Conservation (phyloP, 2,797 vertebrate species). For the Mycteria americana region DNA sequence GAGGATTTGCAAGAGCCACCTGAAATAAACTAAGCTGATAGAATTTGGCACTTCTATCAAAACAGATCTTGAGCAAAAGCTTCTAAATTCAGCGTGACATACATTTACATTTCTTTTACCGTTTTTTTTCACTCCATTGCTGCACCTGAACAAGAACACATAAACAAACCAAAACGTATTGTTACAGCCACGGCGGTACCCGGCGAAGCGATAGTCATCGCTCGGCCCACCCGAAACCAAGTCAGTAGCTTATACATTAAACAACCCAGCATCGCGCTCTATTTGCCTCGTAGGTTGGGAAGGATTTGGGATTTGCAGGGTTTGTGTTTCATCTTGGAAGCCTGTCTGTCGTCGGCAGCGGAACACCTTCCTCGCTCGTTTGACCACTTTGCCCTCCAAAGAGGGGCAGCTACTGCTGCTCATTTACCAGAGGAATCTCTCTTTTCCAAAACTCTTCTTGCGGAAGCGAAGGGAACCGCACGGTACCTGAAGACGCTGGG, state of each 20-base stretch:
- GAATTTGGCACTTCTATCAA: slow-evolving; percentile 38
- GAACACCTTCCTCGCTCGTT: not conserved
- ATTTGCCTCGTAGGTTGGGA: not conserved
- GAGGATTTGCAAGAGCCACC: slow-evolving; percentile 40
- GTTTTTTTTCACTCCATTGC: not conserved
- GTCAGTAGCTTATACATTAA: rapidly evolving
- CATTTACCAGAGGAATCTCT: not conserved
- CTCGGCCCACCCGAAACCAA: not conserved
- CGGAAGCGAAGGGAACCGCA: not conserved
- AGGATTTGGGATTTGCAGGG: not conserved
- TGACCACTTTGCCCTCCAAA: not conserved
- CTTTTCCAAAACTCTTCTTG: not conserved
- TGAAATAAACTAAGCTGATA: slow-evolving; percentile 41
- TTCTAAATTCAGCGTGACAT: slow-evolving; percentile 14
- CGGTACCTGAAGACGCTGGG: rapidly evolving
- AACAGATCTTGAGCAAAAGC: slow-evolving; percentile 26
- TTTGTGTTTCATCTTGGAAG: not conserved
- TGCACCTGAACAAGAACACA: not conserved
- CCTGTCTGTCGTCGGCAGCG: not conserved
- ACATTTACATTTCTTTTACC: not conserved
- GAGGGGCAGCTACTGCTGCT: not conserved
- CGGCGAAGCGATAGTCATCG: rapidly evolving
- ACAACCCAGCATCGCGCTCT: rapidly evolving
- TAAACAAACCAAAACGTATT: not conserved
- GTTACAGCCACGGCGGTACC: rapidly evolving